These are phyloP conservation scores for Auanema freiburgensis DNA, from an alignment of 2,888 invertebrate genomes.

Conservation along the genomic window DNA sequence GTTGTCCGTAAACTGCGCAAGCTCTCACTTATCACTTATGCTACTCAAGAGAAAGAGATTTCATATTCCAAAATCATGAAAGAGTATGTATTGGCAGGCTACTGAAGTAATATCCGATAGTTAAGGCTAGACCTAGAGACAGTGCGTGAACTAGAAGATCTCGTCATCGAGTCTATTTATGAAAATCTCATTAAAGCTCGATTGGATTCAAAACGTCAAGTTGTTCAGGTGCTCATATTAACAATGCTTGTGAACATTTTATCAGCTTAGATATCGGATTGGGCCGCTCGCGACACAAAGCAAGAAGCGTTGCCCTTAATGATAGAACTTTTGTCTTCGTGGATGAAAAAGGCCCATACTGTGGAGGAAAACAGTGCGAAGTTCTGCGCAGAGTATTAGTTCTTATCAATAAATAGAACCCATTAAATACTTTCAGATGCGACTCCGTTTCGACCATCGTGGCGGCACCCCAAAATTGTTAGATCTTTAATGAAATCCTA, in stretches of 20 bases:
- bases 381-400: too few species aligned
- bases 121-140: conserved; percentile 12
- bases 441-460: too few species aligned
- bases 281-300: too few species aligned
- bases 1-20: conserved; percentile 17
- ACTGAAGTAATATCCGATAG: background rate
- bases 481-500: too few species aligned
- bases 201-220: conserved; percentile 13
- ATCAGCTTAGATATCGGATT: too few species aligned
- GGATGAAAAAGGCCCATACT: too few species aligned
- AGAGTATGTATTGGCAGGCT: conserved; percentile 5
- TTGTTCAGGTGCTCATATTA: conserved; percentile 10
- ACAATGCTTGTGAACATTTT: background rate
- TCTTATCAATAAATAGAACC: too few species aligned
- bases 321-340: too few species aligned
- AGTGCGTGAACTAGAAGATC: conserved; percentile 22
- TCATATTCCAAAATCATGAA: conserved; percentile 14
- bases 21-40: conserved; percentile 21
- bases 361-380: too few species aligned
- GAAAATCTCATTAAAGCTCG: conserved; percentile 15
- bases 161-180: conserved; percentile 24
- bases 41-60: conserved; percentile 12
- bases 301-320: too few species aligned
- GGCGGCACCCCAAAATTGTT: too few species aligned
- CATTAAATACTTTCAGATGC: too few species aligned